A percentile compares a stretch with the other conserved stretches of the same genome.
Conservation (phyloP, 2,797 vertebrate species). For the Adrianichthys oophorus region DNA sequence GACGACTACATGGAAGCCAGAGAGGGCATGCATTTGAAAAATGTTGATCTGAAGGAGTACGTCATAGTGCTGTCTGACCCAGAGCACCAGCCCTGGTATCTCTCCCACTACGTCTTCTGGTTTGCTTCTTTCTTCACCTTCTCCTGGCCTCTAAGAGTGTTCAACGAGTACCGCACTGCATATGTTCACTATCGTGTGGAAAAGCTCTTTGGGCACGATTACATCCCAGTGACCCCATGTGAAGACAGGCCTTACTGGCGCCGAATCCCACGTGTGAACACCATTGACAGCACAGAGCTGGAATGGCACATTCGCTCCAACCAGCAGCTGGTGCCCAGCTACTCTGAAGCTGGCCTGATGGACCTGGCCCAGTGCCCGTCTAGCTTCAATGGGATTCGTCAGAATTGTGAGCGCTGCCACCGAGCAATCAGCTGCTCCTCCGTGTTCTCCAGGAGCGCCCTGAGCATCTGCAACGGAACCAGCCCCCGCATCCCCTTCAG, state of each 20-base stretch:
- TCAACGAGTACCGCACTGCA: constrained; percentile 76
- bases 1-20: constrained; percentile 83
- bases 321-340: constrained; percentile 97
- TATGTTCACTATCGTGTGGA: constrained; percentile 80
- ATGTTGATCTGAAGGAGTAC: constrained; percentile 78
- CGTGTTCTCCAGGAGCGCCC: constrained; percentile 93
- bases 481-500: constrained; percentile 90
- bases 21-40: constrained; percentile 80
- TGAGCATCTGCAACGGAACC: constrained; percentile 88
- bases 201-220: constrained; percentile 84
- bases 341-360: constrained; percentile 96
- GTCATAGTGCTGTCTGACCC: constrained; percentile 75
- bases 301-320: constrained; percentile 99
- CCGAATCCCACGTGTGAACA: constrained; percentile 95
- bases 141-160: constrained; percentile 81
- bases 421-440: constrained; percentile 94
- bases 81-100: constrained; percentile 76
- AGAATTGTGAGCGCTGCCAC: constrained; percentile 94
- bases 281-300: constrained; percentile 95
- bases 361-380: constrained; percentile 86
- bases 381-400: constrained; percentile 80
- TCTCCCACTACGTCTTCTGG: constrained; percentile 80
- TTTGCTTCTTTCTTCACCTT: constrained; percentile 76
- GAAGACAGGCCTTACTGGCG: constrained; percentile 88
- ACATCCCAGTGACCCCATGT: constrained; percentile 84